Evolutionary conservation across 2,797 vertebrate species (phyloP).

Genomic region (Phrynocephalus vlangalii): DNA sequence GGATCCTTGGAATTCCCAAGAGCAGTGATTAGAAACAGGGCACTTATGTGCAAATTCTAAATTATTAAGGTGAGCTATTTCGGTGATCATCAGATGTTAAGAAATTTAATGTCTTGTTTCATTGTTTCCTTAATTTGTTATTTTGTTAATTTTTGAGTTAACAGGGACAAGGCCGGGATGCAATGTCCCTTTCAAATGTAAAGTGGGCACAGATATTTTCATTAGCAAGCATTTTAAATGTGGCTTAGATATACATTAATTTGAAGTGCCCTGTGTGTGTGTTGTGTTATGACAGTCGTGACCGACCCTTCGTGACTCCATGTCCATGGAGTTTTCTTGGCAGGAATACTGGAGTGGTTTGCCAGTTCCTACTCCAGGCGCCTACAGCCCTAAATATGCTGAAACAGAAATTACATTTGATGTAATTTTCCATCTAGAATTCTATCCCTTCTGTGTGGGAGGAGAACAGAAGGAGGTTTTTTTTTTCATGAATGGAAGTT

Average conservation of each 20-base stretch:
- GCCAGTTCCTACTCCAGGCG: too few relatives aligned
- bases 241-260: conserved; percentile 2
- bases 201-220: background rate
- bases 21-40: background rate
- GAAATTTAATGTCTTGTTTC: too few relatives aligned
- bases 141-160: background rate
- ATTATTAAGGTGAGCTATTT: too few relatives aligned
- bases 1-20: background rate
- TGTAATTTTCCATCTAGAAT: conserved; percentile 23
- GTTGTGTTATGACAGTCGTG: too few relatives aligned
- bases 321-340: too few relatives aligned
- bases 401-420: conserved; percentile 19
- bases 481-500: background rate
- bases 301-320: too few relatives aligned
- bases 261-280: background rate
- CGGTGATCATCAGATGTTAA: too few relatives aligned
- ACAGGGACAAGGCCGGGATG: background rate
- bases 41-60: too few relatives aligned
- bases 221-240: background rate
- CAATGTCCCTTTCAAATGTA: background rate
- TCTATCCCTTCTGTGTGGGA: conserved; percentile 24
- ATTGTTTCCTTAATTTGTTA: too few relatives aligned
- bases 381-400: background rate
- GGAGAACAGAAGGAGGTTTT: background rate
- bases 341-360: too few relatives aligned